These are phyloP conservation scores for Disparrhopalites patrizii DNA, from an alignment of 2,888 invertebrate species.

Conservation along the genomic window DNA sequence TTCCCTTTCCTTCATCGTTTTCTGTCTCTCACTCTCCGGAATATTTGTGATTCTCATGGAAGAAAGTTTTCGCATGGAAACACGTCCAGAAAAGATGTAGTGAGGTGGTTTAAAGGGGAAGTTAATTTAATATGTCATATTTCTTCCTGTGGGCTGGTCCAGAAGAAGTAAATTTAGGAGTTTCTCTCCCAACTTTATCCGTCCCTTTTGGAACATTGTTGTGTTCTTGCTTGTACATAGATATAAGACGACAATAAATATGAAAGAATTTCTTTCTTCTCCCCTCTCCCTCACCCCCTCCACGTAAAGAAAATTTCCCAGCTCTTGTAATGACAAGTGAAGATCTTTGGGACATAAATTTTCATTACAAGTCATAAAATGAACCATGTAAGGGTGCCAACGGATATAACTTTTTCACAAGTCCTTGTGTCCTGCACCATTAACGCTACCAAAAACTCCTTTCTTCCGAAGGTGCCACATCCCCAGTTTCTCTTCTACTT, in stretches of 20 bases:
- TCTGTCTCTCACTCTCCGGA: too few species aligned
- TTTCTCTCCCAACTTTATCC: background rate
- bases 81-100: too few species aligned
- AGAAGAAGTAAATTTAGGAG: conserved; percentile 4
- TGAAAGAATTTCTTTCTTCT: background rate
- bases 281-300: too few species aligned
- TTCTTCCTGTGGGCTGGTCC: background rate
- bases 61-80: background rate
- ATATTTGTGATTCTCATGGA: too few species aligned
- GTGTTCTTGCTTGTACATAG: background rate
- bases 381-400: conserved; percentile 6
- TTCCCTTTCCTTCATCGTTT: too few species aligned
- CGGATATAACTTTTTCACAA: background rate
- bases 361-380: conserved; percentile 12
- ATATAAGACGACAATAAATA: background rate
- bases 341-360: conserved; percentile 11
- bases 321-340: background rate
- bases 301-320: background rate
- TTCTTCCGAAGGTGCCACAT: too few species aligned
- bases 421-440: too few species aligned
- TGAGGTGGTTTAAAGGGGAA: too few species aligned
- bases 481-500: too few species aligned
- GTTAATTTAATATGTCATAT: conserved; percentile 19
- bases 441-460: too few species aligned
- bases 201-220: background rate